phyloP scores from a whole-genome alignment of 30 jellyfish, hydroid and myxozoan genomes.

The Clytia hemisphaerica region DNA sequence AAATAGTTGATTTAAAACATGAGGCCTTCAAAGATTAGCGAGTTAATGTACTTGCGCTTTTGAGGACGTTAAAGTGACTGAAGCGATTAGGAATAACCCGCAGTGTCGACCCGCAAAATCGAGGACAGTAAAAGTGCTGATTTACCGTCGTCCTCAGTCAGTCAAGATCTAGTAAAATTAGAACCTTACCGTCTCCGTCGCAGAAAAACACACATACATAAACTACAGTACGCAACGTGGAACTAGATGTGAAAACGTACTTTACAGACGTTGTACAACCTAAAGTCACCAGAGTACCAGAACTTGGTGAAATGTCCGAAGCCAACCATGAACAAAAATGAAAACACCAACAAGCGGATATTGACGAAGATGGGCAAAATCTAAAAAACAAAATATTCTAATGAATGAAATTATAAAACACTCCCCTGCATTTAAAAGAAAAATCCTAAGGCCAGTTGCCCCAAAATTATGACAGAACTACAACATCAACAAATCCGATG shows the following conservation, averaged over 20 bases:
- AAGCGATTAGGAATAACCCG: too few relatives aligned
- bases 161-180: too few relatives aligned
- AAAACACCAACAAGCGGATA: constrained; percentile 50
- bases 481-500: not conserved
- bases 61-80: too few relatives aligned
- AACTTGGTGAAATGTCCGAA: constrained; percentile 51
- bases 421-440: not conserved
- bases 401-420: not conserved
- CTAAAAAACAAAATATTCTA: constrained; percentile 21
- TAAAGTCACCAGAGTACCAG: constrained; percentile 75
- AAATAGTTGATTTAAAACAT: too few relatives aligned
- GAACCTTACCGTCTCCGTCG: too few relatives aligned
- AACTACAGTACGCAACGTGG: not conserved
- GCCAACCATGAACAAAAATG: constrained; percentile 68
- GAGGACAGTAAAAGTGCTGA: too few relatives aligned
- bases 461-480: too few relatives aligned
- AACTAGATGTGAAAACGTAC: constrained; percentile 18
- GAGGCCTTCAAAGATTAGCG: too few relatives aligned
- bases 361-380: constrained; percentile 61
- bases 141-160: too few relatives aligned
- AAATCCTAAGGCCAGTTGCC: not conserved
- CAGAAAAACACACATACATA: not conserved
- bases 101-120: too few relatives aligned
- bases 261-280: constrained; percentile 76
- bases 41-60: not conserved